These are phyloP conservation scores for Elachura formosa DNA, from an alignment of 2,113 vertebrate species.

Conservation along the genomic window DNA sequence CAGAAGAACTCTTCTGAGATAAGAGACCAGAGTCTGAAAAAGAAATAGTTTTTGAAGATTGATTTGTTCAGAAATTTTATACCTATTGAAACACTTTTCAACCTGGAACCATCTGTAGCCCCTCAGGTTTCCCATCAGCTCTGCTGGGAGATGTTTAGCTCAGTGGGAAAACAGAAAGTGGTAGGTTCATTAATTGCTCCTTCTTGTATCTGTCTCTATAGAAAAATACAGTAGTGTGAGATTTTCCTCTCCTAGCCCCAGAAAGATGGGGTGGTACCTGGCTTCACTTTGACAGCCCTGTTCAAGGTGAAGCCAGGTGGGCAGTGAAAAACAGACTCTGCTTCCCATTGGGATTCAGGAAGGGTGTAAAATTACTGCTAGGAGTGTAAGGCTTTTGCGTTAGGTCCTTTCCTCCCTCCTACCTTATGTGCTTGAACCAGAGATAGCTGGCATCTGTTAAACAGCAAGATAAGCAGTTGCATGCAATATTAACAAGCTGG, in stretches of 20 bases:
- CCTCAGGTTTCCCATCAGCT: not conserved
- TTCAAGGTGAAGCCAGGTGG: no score
- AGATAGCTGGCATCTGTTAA: not conserved
- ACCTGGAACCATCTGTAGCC: not conserved
- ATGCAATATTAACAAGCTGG: not conserved
- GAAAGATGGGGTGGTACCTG: not conserved
- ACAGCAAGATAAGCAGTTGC: not conserved
- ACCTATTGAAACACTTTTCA: not conserved
- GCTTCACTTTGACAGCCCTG: not conserved
- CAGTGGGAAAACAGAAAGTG: not conserved
- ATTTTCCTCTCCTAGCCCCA: not conserved
- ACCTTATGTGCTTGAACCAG: not conserved
- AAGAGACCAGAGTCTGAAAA: not conserved
- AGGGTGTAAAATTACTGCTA: not conserved
- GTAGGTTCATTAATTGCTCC: not conserved
- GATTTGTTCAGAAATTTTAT: not conserved
- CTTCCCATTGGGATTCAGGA: not conserved
- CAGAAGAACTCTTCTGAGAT: not conserved
- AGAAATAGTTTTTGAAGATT: not conserved
- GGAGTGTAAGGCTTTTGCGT: not conserved
- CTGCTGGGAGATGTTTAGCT: rapidly evolving
- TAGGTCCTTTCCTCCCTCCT: not conserved
- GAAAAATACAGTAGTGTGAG: not conserved
- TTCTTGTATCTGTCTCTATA: not conserved
- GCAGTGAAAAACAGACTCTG: not conserved